Conservation (phyloP, 2,797 vertebrate species). For the Gymnopithys bicolor region DNA sequence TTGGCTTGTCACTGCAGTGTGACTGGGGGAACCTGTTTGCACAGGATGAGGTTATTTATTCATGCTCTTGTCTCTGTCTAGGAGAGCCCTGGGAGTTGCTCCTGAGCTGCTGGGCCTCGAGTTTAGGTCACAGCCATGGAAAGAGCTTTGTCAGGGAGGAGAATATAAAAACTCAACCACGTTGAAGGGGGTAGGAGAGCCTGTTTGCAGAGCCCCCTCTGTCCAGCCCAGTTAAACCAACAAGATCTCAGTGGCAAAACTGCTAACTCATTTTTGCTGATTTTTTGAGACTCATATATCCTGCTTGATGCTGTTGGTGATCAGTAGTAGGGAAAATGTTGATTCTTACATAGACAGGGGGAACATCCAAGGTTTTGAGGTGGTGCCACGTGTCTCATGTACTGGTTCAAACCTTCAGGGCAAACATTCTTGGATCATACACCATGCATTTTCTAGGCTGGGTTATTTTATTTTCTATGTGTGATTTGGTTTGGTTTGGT, state of each 20-base stretch:
- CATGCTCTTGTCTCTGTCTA: not conserved
- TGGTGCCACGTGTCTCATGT: not conserved
- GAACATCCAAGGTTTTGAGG: not conserved
- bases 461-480: not conserved
- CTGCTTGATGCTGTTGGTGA: constrained; percentile 48
- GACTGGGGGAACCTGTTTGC: not conserved
- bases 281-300: constrained; percentile 84
- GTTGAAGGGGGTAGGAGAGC: not conserved
- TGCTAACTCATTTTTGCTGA: constrained; percentile 83
- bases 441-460: not conserved
- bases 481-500: not conserved
- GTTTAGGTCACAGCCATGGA: not conserved
- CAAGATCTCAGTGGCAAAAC: constrained; percentile 69
- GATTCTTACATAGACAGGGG: not conserved
- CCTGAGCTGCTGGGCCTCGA: not conserved
- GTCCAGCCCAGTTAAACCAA: not conserved
- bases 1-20: not conserved
- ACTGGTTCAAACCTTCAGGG: not conserved
- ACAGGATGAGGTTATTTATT: not conserved
- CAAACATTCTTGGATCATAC: not conserved
- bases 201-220: not conserved
- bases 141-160: not conserved
- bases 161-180: not conserved
- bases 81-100: not conserved
- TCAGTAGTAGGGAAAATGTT: constrained; percentile 17